These are phyloP conservation scores for Grantiella picta DNA, from an alignment of 2,113 vertebrate species.

Conservation along the genomic window DNA sequence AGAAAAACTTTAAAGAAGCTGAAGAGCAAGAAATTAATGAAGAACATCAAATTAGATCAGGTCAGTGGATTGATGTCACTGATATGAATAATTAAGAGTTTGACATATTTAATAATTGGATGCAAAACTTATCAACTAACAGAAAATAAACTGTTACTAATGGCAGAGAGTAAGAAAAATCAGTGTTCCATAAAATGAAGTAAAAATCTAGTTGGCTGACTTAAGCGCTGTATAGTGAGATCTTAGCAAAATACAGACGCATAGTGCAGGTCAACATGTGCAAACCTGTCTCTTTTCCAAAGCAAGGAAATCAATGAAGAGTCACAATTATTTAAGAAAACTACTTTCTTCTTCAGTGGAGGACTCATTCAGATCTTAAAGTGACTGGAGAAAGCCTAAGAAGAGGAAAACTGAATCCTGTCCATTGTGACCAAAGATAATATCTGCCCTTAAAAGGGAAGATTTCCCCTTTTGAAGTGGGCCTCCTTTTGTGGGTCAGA, in stretches of 20 bases:
- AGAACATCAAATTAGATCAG: background rate
- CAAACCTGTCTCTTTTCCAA: background rate
- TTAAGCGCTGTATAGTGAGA: background rate
- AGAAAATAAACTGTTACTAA: background rate
- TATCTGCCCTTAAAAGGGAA: background rate
- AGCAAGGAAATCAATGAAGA: background rate
- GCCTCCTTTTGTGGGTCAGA: background rate
- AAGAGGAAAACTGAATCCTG: background rate
- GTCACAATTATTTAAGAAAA: background rate
- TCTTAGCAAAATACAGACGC: background rate
- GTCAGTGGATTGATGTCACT: background rate
- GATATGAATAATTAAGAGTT: background rate
- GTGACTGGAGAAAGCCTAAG: background rate
- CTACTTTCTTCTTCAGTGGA: background rate
- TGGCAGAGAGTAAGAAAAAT: background rate
- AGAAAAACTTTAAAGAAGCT: background rate
- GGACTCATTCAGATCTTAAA: background rate
- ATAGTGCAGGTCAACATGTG: background rate
- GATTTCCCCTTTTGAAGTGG: background rate
- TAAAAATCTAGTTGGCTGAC: background rate
- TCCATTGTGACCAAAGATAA: background rate
- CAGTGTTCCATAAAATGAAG: background rate
- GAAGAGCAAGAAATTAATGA: conserved; percentile 13
- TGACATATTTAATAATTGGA: background rate
- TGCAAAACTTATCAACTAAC: background rate